phyloP scores from a whole-genome alignment of 2,113 vertebrate species.

The Taxidea taxus region DNA sequence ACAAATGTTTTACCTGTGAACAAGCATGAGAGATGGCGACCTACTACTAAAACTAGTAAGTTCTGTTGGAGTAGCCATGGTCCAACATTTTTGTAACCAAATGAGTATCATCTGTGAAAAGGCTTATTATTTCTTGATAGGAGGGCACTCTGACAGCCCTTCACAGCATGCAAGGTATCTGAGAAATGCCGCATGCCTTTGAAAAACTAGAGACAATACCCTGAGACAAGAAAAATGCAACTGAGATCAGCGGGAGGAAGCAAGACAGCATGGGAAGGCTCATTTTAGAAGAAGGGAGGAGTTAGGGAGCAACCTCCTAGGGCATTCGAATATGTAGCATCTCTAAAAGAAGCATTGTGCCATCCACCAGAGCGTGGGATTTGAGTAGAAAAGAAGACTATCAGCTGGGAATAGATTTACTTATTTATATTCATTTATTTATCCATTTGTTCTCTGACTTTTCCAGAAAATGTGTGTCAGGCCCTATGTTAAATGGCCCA shows the following conservation, averaged over 20 bases:
- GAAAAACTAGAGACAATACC: not conserved
- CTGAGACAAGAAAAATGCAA: not conserved
- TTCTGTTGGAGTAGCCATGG: not conserved
- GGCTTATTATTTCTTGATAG: not conserved
- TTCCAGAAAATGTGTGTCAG: not conserved
- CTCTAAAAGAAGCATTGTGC: not conserved
- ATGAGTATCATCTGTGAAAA: not conserved
- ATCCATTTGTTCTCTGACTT: not conserved
- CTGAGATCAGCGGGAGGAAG: not conserved
- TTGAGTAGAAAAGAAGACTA: not conserved
- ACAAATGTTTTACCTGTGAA: not conserved
- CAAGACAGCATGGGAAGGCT: not conserved
- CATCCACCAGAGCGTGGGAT: too few relatives aligned
- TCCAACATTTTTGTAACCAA: not conserved
- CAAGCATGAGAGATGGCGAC: not conserved
- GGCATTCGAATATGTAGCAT: accelerated
- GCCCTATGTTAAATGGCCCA: not conserved
- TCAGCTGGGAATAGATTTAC: not conserved
- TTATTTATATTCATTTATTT: not conserved
- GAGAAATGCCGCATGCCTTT: not conserved
- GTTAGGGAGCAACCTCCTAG: not conserved
- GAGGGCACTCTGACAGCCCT: not conserved
- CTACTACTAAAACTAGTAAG: not conserved
- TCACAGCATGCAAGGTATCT: not conserved
- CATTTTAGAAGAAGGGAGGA: not conserved